phyloP scores from a whole-genome alignment of 2,113 vertebrate genomes.

The Hyperoodon ampullatus region DNA sequence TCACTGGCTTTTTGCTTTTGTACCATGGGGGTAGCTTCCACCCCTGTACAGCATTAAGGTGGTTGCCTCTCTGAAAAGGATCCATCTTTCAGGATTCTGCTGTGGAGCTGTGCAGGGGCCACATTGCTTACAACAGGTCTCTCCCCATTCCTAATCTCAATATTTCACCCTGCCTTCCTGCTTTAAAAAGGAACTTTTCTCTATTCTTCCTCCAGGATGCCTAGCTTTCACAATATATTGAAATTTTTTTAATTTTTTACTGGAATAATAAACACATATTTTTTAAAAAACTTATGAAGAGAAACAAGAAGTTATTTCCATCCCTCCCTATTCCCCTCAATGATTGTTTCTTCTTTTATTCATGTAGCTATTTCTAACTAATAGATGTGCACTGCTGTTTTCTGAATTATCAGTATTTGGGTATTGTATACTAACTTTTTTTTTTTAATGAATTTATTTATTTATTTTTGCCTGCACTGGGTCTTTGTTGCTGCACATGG shows the following conservation, averaged over 20 bases:
- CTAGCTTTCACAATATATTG: slow-evolving; percentile 18
- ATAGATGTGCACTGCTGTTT: neutral
- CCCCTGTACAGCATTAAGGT: too few relatives aligned
- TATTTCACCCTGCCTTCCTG: neutral
- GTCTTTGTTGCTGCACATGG: too few relatives aligned
- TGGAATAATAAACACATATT: neutral
- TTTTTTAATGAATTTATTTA: too few relatives aligned
- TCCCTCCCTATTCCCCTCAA: neutral
- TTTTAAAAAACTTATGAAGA: neutral
- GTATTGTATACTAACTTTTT: neutral
- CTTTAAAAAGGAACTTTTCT: neutral
- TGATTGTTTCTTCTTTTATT: neutral
- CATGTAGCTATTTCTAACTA: neutral
- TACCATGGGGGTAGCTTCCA: neutral
- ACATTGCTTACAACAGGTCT: neutral
- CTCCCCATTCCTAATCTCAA: neutral
- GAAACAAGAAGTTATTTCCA: neutral
- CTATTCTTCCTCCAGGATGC: neutral
- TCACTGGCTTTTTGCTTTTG: neutral
- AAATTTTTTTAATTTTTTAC: neutral
- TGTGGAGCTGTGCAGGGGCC: neutral
- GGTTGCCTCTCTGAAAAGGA: neutral
- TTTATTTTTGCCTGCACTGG: too few relatives aligned
- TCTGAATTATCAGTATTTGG: neutral
- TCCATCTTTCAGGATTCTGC: neutral